Base-by-base conservation (phyloP, 2,888 invertebrate species). In the Flabesymbios commensalis region DNA sequence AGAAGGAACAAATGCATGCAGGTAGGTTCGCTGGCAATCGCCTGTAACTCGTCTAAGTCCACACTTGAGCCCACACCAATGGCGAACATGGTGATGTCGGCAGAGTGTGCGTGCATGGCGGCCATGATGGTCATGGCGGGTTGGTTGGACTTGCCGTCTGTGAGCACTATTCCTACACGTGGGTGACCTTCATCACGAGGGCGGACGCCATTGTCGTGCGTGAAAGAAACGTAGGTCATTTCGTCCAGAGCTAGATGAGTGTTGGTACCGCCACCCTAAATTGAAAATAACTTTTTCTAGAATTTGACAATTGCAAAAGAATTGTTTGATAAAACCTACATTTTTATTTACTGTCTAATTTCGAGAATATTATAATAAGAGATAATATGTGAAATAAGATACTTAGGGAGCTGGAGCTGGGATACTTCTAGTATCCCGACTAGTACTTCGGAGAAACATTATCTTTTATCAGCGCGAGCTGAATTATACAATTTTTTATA, bases 231-330 rank as follows among this genome's bases (percentile, higher is more conserved):
- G 17, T 22, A 2, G 17, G 24, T 28, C 52, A 68, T 32, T 2
- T 29, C 29, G 36, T 65, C 42, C 1, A 68, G 59, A 2, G 57
- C 69, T 10, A 57, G 41, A 47, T 68, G 58, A 10, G 69, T 68
- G 55, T 60, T 62, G 28, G 69, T 68, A 42, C 64, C 56, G 17
- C 69, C 69, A n/a, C 33, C 54, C 36, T n/a, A n/a, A n/a, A n/a
- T n/a, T n/a, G n/a, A n/a, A n/a, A n/a, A n/a, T n/a, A n/a, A n/a
- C n/a, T n/a, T n/a, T n/a, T n/a, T n/a, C n/a, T n/a, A n/a, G n/a
- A n/a, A n/a, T n/a, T n/a, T n/a, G n/a, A n/a, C n/a, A n/a, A n/a
- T n/a, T n/a, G n/a, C n/a, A n/a, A n/a, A n/a, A n/a, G n/a, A n/a
- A n/a, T n/a, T n/a, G n/a, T n/a, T n/a, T n/a, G n/a, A n/a, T n/a